Evolutionary conservation across 2,888 invertebrate genomes (phyloP), one percentile per base, ranked within the genome.

Genomic region (Lasioglossum oenotherae): DNA sequence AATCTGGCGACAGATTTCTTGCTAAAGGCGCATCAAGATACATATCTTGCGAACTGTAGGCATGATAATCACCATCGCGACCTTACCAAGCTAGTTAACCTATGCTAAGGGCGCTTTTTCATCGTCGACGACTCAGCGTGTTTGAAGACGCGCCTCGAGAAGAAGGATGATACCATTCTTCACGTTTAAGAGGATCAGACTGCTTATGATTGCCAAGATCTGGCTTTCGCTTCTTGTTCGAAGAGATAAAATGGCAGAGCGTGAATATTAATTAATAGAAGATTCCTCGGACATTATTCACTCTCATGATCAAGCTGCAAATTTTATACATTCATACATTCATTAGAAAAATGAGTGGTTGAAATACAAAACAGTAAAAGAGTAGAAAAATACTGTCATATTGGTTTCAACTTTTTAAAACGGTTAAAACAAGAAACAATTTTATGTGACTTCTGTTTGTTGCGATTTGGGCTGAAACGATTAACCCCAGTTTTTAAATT

Each of bases 131-230:
- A 92, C 80, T 92, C 92, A 92, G 92, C 89, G 84, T 80, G 87
- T 92, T 92, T 89, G 86, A 90, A 89, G 87, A 88, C 82, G 87
- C 80, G 87, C 83, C 81, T 78, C 75, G 80, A 81, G 84, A 82
- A 84, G 77, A 79, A 87, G 75, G 73, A 87, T 80, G 84, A 80
- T 87, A 88, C 86, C 87, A 90, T 91, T 89, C 90, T 90, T 91
- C 87, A 87, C 82, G 76, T 89, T 87, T 91, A 91, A 91, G 90
- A 91, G 88, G 91, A 90, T 91, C 87, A 88, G 88, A 67, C 86
- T 88, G 88, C 90, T 91, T 89, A 90, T 90, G 90, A 90, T 88
- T 88, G 86, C 83, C 85, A 81, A 85, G 85, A 87, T 75, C 86
- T 74, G 41, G 64, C 74, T 75, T 67, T 31, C 49, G 38, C 23